Percentiles rank a stretch among this genome's conserved stretches.
These are phyloP conservation scores for Brenthis hecate DNA, from an alignment of 2,888 invertebrate genomes.

Conservation along the genomic window DNA sequence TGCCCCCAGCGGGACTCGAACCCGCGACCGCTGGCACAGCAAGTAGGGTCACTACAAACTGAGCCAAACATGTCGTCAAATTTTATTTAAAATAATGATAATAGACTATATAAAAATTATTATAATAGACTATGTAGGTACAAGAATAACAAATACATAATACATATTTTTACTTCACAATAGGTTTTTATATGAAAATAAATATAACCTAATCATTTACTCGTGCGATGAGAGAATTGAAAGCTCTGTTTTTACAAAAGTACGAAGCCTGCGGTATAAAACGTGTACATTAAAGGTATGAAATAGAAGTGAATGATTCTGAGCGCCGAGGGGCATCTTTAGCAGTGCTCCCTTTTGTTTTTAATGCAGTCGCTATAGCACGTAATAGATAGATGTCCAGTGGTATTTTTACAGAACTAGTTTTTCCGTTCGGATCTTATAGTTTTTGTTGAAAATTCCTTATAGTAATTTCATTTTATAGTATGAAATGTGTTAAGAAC, in stretches of 20 bases:
- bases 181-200: background rate
- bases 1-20: too few relatives aligned
- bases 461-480: background rate
- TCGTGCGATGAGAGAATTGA: slow-evolving; percentile 11
- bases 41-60: too few relatives aligned
- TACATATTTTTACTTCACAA: too few relatives aligned
- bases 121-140: too few relatives aligned
- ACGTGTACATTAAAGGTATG: slow-evolving; percentile 26
- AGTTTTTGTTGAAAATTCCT: slow-evolving; percentile 2
- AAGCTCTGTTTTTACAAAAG: slow-evolving; percentile 5
- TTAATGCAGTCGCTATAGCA: slow-evolving; percentile 15
- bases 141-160: too few relatives aligned
- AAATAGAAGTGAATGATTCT: slow-evolving; percentile 29
- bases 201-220: slow-evolving; percentile 14
- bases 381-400: slow-evolving; percentile 6
- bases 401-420: slow-evolving; percentile 6
- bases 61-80: too few relatives aligned
- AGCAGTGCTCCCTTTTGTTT: slow-evolving; percentile 15
- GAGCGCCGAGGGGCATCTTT: slow-evolving; percentile 27
- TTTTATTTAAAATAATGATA: too few relatives aligned
- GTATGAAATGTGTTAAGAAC: too few relatives aligned
- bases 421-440: background rate
- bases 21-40: too few relatives aligned
- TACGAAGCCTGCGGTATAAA: slow-evolving; percentile 19
- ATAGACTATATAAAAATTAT: too few relatives aligned